phyloP scores from a whole-genome alignment of 1,140 invertebrate genomes.

The Ceratina japonica region DNA sequence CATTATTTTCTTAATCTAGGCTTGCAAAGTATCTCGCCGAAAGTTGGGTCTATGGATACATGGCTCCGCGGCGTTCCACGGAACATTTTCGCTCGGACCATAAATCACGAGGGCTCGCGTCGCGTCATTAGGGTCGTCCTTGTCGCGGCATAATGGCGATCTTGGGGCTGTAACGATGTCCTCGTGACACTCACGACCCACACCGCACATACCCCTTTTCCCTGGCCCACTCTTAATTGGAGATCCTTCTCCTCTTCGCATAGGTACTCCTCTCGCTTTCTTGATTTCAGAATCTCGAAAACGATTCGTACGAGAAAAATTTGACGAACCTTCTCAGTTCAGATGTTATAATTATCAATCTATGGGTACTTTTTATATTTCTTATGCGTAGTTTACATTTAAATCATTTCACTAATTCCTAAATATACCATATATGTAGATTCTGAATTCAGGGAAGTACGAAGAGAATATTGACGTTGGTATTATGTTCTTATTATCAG shows the following conservation, averaged over 20 bases:
- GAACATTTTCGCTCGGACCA: slow-evolving; percentile 50
- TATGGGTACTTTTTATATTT: too few species aligned
- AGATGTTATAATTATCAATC: too few species aligned
- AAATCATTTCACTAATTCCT: too few species aligned
- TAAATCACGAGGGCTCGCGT: slow-evolving; percentile 67
- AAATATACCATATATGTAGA: too few species aligned
- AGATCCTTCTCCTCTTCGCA: slow-evolving; percentile 31
- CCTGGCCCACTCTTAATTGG: slow-evolving; percentile 44
- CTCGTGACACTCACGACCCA: slow-evolving; percentile 38
- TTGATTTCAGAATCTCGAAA: too few species aligned
- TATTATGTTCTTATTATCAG: background rate
- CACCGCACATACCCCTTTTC: slow-evolving; percentile 40
- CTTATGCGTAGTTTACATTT: too few species aligned
- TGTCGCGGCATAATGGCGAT: slow-evolving; percentile 63
- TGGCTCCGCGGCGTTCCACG: slow-evolving; percentile 51
- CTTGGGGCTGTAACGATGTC: slow-evolving; percentile 65
- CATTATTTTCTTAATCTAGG: slow-evolving; percentile 60
- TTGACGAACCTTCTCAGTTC: too few species aligned
- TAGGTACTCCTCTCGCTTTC: background rate
- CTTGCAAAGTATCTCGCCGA: slow-evolving; percentile 47
- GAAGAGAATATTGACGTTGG: background rate
- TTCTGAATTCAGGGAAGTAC: too few species aligned
- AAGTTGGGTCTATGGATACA: slow-evolving; percentile 52
- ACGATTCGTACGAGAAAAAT: too few species aligned
- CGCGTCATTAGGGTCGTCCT: slow-evolving; percentile 65